Base-by-base conservation (phyloP, 1,140 invertebrate genomes). In the Drosophila sechellia region DNA sequence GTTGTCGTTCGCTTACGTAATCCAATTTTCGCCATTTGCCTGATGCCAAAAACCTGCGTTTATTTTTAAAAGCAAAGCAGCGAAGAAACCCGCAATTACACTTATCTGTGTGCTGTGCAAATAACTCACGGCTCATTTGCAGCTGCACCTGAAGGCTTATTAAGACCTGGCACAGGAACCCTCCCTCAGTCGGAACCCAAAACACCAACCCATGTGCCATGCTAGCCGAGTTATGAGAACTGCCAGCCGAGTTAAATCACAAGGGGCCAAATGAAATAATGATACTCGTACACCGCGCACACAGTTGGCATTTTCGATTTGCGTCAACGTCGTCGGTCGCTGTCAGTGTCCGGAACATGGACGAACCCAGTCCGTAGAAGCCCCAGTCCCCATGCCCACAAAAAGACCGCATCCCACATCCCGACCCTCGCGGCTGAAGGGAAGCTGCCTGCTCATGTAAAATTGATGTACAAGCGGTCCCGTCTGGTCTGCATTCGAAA, bases 81-180 rank as follows among this genome's bases (percentile, higher is more conserved):
- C 45, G 53, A 72, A 72, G 79, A 78, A 65, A 75, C 37, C 79
- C 55, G 79, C 75, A 83, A 84, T 77, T 81, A 77, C 61, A 77
- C 66, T 68, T 56, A 75, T 75, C 40, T 66, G 45, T 72, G 50
- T 65, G 59, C 54, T 48, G 50, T 34, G 64, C 58, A 81, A 83
- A 87, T 87, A 87, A 87, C 87, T 81, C 83, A 87, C 77, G 83
- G 61, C 83, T 83, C 84, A 87, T 87, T 87, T 83, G 79, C 58
- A 45, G 75, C 75, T 87, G 84, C 83, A 87, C 83, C 83, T 87
- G 84, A 89, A 89, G 84, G 76, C 83, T 83, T 89, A 79, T 89
- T 83, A 89, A 60, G 70, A 71, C 56, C 68, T 50, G 53, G 34
- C 31, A 57, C 37, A 39, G 40, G 49, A 58, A 63, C 54, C 55